Evolutionary conservation across 2,888 invertebrate genomes (phyloP), one percentile per base, ranked within the genome.

Genomic region (Rhaphigaster nebulosa): DNA sequence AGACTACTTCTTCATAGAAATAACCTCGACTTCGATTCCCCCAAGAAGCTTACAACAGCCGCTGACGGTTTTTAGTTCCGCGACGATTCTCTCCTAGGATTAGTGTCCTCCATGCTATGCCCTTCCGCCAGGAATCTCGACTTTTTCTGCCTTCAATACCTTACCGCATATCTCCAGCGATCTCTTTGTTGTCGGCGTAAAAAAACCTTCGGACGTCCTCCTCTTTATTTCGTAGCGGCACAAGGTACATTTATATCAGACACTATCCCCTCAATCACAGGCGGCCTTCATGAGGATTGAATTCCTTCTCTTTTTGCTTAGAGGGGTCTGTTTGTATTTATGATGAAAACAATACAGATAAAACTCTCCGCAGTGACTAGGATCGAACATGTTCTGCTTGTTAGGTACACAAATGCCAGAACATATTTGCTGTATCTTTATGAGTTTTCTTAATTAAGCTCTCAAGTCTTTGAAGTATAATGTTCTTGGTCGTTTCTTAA

Each of bases 151-250:
- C 45, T 45, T 50, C 15, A 45, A 84, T 84, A 45, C n/a, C 45
- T 84, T 50, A 50, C n/a, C 45, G 84, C 45, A 26, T 84, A 84
- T 84, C 84, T 84, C 13, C 84, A 45, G 26, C 1, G n/a, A 84
- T 84, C 84, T 84, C 84, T 84, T n/a, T 50, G 45, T 84, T 50
- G 45, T 26, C 45, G 45, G 84, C 45, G 26, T 6, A 84, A n/a
- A 84, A 84, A 84, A 45, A 26, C 45, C 84, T n/a, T n/a, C 26
- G 45, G n/a, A n/a, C 41, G 26, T 84, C 45, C 80, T 76, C 34
- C 38, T 80, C 80, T 80, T 45, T 80, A 80, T 80, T 80, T 38
- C 80, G 41, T 84, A 26, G 84, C n/a, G 45, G 84, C 45, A n/a
- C 45, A 15, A 45, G 45, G 84, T 84, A 50, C 45, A 50, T 84